A percentile compares a stretch with the other conserved stretches of the same genome.
phyloP scores from a whole-genome alignment of 2,797 vertebrate species.

The Acanthiza pusilla region DNA sequence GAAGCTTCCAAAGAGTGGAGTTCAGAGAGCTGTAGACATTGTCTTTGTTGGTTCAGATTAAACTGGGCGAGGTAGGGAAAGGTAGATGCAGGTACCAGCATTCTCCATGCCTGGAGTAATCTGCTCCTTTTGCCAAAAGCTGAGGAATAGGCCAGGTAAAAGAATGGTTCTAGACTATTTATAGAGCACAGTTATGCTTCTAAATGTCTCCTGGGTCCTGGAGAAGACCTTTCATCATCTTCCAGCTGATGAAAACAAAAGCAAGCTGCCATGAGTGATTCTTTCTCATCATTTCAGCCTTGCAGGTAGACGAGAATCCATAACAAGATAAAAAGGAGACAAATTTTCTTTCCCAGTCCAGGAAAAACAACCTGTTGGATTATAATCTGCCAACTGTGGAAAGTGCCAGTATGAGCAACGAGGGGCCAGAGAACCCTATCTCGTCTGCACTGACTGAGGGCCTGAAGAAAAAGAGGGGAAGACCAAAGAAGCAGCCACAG shows the following conservation, averaged over 20 bases:
- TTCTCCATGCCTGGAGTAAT: background rate
- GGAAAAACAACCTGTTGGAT: background rate
- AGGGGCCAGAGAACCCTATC: background rate
- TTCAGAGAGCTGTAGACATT: background rate
- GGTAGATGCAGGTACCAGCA: background rate
- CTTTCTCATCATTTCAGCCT: background rate
- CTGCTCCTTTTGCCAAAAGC: background rate
- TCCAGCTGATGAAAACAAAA: background rate
- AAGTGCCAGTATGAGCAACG: conserved; percentile 38
- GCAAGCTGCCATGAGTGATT: background rate
- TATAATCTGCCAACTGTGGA: background rate
- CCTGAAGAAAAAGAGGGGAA: conserved; percentile 61
- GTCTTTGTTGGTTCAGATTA: background rate
- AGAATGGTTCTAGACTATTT: background rate
- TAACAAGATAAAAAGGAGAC: background rate
- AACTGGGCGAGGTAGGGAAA: background rate
- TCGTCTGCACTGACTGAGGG: background rate
- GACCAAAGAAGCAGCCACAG: conserved; percentile 64
- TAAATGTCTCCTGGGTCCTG: background rate
- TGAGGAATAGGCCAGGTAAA: background rate
- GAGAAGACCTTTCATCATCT: background rate
- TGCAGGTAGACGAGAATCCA: background rate
- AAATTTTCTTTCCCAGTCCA: background rate
- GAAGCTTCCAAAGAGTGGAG: background rate
- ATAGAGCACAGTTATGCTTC: background rate